phyloP scores from a whole-genome alignment of 2,888 invertebrate genomes.

The Camponotus fellah region DNA sequence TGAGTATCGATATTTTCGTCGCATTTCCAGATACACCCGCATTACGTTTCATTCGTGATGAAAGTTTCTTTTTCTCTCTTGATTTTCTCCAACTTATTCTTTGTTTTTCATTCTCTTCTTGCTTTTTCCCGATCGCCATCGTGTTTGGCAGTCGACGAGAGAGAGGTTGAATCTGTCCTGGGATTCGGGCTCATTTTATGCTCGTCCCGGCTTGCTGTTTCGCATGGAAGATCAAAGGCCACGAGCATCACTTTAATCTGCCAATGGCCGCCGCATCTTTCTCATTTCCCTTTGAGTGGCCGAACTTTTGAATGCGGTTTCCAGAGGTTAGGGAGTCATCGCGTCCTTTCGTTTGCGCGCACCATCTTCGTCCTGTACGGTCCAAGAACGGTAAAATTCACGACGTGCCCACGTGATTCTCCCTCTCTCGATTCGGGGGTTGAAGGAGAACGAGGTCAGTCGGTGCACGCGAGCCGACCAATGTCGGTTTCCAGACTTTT shows the following conservation, averaged over 20 bases:
- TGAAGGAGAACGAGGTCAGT: constrained; percentile 67
- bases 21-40: not conserved
- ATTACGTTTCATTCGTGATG: not conserved
- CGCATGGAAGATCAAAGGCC: constrained; percentile 74
- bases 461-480: constrained; percentile 70
- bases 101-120: not conserved
- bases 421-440: constrained; percentile 7
- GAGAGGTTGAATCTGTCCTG: constrained; percentile 50
- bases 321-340: constrained; percentile 27
- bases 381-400: constrained; percentile 66
- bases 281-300: constrained; percentile 51
- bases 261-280: constrained; percentile 71
- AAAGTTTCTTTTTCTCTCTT: not conserved
- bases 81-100: not conserved
- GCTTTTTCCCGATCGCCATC: constrained; percentile 42
- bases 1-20: constrained; percentile 60
- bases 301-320: constrained; percentile 47
- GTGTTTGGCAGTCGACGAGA: constrained; percentile 46
- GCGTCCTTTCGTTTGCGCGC: constrained; percentile 32
- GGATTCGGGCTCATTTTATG: constrained; percentile 51
- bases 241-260: constrained; percentile 74
- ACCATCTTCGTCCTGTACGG: constrained; percentile 9
- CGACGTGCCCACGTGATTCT: constrained; percentile 70
- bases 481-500: constrained; percentile 70
- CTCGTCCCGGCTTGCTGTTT: constrained; percentile 52